Conservation (phyloP, 2,113 vertebrate species). For the Daphoenositta chrysoptera region DNA sequence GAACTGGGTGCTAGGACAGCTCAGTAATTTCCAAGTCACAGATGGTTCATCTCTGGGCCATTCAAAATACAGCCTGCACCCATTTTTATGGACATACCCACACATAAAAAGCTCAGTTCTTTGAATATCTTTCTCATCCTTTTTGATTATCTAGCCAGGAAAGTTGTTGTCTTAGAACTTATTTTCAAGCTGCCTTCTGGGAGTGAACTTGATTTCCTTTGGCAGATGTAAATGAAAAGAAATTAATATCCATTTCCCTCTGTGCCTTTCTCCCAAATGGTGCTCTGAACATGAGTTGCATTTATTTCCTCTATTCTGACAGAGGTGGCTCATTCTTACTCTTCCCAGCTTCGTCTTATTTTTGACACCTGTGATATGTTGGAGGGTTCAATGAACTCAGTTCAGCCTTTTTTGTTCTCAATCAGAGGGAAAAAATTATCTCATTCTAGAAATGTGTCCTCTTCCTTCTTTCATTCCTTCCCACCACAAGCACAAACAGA, state of each 20-base stretch:
- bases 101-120: neutral
- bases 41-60: slow-evolving; percentile 42
- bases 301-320: neutral
- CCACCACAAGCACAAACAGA: neutral
- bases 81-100: neutral
- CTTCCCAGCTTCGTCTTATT: neutral
- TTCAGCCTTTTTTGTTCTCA: neutral
- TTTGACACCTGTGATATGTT: neutral
- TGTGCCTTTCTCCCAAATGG: neutral
- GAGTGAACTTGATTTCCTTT: neutral
- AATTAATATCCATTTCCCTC: neutral
- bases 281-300: neutral
- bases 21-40: slow-evolving; percentile 9
- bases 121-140: neutral
- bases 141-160: neutral
- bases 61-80: neutral
- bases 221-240: neutral
- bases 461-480: neutral
- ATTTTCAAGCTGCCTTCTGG: neutral
- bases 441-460: neutral
- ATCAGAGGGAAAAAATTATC: neutral
- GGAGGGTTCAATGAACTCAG: neutral
- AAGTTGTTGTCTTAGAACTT: neutral
- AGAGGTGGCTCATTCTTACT: neutral
- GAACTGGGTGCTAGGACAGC: slow-evolving; percentile 1